Evolutionary conservation across 2,797 vertebrate genomes (phyloP).

Genomic region (Gymnopithys bicolor): DNA sequence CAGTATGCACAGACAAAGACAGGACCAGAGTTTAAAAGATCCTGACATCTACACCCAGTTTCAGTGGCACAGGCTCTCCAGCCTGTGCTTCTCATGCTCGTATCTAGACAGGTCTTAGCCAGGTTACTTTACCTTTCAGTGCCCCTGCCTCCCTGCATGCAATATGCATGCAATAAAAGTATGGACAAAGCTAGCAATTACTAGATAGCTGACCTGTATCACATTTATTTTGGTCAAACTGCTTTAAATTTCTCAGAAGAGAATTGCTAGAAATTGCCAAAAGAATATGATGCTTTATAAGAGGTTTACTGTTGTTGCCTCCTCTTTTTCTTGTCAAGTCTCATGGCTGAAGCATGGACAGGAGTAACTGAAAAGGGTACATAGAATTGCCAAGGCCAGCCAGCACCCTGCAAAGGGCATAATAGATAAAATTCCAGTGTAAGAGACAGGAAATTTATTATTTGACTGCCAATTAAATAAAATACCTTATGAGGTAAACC

Average conservation of each 20-base stretch:
- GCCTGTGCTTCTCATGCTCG: background rate
- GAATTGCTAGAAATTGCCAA: background rate
- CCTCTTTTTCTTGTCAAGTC: slow-evolving; percentile 1
- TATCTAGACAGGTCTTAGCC: background rate
- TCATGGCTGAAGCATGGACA: background rate
- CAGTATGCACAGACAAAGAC: background rate
- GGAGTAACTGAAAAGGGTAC: background rate
- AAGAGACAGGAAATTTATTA: background rate
- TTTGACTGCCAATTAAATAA: background rate
- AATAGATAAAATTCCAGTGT: background rate
- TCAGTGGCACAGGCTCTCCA: background rate
- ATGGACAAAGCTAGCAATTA: background rate
- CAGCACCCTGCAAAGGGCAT: background rate
- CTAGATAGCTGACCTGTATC: background rate
- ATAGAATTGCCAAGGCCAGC: background rate
- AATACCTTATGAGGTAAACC: background rate
- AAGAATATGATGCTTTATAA: background rate
- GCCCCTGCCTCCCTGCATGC: background rate
- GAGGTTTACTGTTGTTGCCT: background rate
- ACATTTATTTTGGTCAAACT: background rate
- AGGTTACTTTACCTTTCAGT: background rate
- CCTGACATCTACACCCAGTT: background rate
- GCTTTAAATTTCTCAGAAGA: background rate
- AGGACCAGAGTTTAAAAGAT: background rate
- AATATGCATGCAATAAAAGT: background rate